A percentile compares a stretch with the other conserved stretches of the same genome.
phyloP scores from a whole-genome alignment of 2,797 vertebrate genomes.

The Urocyon cinereoargenteus region DNA sequence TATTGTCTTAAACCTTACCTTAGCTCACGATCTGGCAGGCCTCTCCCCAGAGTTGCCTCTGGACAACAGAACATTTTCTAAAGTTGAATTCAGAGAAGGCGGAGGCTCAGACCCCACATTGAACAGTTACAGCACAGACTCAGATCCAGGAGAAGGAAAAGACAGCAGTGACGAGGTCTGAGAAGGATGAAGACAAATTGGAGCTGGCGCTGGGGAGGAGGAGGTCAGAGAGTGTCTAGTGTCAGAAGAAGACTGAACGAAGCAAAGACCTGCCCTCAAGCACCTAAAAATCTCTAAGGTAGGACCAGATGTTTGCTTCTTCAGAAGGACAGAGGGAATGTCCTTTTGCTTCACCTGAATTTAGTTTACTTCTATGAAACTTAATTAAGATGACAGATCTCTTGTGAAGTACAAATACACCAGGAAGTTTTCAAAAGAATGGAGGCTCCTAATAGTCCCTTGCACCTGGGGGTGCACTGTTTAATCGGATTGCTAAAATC shows the following conservation, averaged over 20 bases:
- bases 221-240: not conserved
- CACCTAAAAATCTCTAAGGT: not conserved
- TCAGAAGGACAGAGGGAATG: not conserved
- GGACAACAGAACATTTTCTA: not conserved
- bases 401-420: not conserved
- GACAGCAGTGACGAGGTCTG: not conserved
- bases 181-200: not conserved
- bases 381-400: not conserved
- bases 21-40: not conserved
- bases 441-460: not conserved
- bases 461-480: not conserved
- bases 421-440: not conserved
- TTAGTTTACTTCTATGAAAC: not conserved
- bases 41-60: not conserved
- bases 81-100: not conserved
- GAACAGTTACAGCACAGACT: not conserved
- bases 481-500: constrained; percentile 2
- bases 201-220: not conserved
- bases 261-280: not conserved
- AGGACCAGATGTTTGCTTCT: not conserved
- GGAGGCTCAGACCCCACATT: not conserved
- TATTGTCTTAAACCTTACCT: not conserved
- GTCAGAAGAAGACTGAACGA: not conserved
- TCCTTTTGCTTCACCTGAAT: constrained; percentile 14
- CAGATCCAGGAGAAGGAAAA: not conserved